These are phyloP conservation scores for Aix galericulata DNA, from an alignment of 2,113 vertebrate species.

Conservation along the genomic window DNA sequence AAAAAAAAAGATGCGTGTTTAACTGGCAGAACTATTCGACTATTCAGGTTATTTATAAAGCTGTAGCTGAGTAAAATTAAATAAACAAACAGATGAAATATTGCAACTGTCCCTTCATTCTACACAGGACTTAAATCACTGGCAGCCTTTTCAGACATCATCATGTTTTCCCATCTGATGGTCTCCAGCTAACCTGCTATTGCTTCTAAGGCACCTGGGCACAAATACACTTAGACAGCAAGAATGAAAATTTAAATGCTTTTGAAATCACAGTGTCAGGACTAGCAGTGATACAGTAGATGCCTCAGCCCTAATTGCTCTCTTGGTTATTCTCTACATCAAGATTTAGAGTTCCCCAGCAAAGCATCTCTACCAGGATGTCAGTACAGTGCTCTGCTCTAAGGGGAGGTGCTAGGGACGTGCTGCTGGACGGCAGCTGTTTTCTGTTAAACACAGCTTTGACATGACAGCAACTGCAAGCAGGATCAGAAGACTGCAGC, in stretches of 20 bases:
- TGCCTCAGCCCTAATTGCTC: background rate
- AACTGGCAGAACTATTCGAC: background rate
- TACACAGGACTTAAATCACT: background rate
- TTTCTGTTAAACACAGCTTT: background rate
- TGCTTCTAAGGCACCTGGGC: background rate
- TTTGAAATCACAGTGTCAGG: background rate
- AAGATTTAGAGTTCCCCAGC: background rate
- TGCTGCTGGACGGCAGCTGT: background rate
- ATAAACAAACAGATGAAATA: background rate
- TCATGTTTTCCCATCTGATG: background rate
- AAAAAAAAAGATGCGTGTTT: background rate
- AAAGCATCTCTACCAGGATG: background rate
- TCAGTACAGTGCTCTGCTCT: accelerated
- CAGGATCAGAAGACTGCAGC: background rate
- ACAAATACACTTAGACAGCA: background rate
- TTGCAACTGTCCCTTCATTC: accelerated
- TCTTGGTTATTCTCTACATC: background rate
- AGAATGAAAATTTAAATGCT: background rate
- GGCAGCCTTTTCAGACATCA: background rate
- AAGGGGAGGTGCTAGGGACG: background rate
- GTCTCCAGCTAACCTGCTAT: background rate
- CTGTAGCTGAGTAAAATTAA: background rate
- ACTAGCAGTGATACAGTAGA: background rate
- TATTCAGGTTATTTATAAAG: background rate
- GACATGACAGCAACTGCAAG: background rate